Conservation (phyloP, 2,888 invertebrate genomes). For the Nudaria mundana region DNA sequence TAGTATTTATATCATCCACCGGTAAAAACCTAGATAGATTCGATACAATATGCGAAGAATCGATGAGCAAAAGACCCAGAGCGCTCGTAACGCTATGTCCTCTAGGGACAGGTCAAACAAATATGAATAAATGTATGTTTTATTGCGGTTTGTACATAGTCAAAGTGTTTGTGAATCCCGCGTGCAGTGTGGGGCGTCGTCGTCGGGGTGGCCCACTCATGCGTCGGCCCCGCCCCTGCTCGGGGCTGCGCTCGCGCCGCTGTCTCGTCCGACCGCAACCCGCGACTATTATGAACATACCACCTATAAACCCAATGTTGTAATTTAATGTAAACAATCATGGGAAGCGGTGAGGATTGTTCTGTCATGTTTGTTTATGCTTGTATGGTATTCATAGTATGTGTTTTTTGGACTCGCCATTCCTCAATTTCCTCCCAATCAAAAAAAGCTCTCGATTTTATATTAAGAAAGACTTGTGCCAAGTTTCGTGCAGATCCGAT, state of each 20-base stretch:
- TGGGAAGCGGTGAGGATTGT: constrained; percentile 62
- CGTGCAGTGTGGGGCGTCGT: constrained; percentile 61
- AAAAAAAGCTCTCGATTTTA: too few species aligned
- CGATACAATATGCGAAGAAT: background rate
- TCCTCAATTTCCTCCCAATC: too few species aligned
- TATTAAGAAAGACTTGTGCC: too few species aligned
- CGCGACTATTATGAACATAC: constrained; percentile 36
- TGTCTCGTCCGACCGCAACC: constrained; percentile 27
- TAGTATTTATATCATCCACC: too few species aligned
- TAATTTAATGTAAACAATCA: constrained; percentile 74
- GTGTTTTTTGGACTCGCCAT: constrained; percentile 22
- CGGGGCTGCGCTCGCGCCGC: constrained; percentile 45
- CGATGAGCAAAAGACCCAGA: background rate
- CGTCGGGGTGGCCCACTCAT: constrained; percentile 70
- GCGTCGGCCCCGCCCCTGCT: constrained; percentile 68
- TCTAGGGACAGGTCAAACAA: background rate
- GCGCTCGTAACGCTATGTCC: background rate
- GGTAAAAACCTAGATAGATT: too few species aligned
- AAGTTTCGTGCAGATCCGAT: too few species aligned
- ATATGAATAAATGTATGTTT: constrained; percentile 14
- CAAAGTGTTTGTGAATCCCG: constrained; percentile 30
- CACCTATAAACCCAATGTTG: constrained; percentile 59
- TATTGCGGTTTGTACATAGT: constrained; percentile 25
- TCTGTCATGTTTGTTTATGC: constrained; percentile 47
- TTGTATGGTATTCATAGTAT: constrained; percentile 34